Evolutionary conservation across 2,797 vertebrate species (phyloP).

Genomic region (Poeciliopsis infans): DNA sequence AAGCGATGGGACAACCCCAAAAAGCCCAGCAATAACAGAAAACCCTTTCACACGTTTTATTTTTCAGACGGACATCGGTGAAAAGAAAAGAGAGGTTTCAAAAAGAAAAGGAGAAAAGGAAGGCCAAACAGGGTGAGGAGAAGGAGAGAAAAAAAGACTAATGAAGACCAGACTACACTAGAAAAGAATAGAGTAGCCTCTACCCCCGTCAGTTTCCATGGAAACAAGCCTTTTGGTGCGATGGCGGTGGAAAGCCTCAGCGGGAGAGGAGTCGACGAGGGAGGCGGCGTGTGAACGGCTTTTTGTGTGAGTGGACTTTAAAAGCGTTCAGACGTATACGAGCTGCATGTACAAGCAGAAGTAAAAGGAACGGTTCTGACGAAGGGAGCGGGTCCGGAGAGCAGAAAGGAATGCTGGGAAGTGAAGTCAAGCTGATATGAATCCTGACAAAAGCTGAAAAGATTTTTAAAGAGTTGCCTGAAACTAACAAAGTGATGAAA

Average conservation of each 20-base stretch:
- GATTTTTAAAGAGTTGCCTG: background rate
- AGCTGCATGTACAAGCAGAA: conserved; percentile 11
- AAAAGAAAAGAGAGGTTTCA: conserved; percentile 4
- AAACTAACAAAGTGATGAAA: no score
- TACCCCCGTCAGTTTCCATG: conserved; percentile 68
- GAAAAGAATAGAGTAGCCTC: conserved; percentile 57
- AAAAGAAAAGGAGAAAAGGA: conserved; percentile 23
- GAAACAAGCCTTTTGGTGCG: conserved; percentile 71
- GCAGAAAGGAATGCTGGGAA: conserved; percentile 42
- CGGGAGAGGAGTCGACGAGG: conserved; percentile 52
- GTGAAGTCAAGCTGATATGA: conserved; percentile 6
- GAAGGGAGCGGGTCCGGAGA: background rate
- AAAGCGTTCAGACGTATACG: conserved; percentile 30
- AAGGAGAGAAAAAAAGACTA: conserved; percentile 13
- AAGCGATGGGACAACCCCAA: background rate
- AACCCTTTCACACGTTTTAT: conserved; percentile 15
- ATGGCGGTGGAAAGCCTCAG: conserved; percentile 68
- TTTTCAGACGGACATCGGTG: conserved; percentile 13
- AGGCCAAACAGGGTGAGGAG: conserved; percentile 14
- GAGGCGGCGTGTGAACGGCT: conserved; percentile 46
- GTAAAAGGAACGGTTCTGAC: conserved; percentile 16
- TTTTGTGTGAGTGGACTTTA: conserved; percentile 26
- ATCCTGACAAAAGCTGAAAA: background rate
- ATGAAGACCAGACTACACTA: conserved; percentile 45
- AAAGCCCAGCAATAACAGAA: conserved; percentile 5